Conservation (phyloP, 1,140 invertebrate species). For the Plectrocnemia conspersa region DNA sequence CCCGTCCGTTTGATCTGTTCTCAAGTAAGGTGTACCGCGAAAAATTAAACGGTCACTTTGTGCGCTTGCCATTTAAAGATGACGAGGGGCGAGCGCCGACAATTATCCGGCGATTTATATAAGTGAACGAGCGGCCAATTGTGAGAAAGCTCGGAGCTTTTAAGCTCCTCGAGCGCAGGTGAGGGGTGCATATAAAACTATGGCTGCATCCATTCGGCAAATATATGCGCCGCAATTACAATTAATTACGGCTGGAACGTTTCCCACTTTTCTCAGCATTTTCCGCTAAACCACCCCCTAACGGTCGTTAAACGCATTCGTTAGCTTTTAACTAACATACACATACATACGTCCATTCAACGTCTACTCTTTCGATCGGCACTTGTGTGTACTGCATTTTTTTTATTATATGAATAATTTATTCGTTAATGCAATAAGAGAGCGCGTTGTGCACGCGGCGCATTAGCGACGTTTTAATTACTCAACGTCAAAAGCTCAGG, state of each 20-base stretch:
- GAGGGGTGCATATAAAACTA: not conserved
- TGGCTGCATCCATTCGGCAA: not conserved
- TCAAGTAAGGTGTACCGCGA: too few relatives aligned
- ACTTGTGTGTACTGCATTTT: not conserved
- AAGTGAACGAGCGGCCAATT: too few relatives aligned
- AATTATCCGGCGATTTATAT: too few relatives aligned
- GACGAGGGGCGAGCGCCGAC: not conserved
- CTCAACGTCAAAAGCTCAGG: conserved; percentile 3
- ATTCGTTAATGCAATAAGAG: too few relatives aligned
- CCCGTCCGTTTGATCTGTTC: too few relatives aligned
- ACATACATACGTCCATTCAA: not conserved
- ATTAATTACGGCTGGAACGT: conserved; percentile 16
- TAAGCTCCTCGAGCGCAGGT: not conserved
- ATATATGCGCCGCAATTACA: conserved; percentile 12
- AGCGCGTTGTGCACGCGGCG: conserved; percentile 7
- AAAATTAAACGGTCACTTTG: not conserved
- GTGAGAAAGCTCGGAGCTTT: too few relatives aligned
- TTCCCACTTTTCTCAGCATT: conserved; percentile 8
- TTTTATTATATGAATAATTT: not conserved
- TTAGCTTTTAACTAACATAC: conserved; percentile 22
- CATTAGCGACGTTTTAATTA: conserved; percentile 3
- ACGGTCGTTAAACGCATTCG: conserved; percentile 23
- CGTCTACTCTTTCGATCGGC: not conserved
- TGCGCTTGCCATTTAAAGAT: not conserved
- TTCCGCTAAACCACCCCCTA: not conserved